Percentiles rank a stretch among this genome's conserved stretches.
Conservation (phyloP, 2,113 vertebrate species). For the Tragelaphus imberbis region DNA sequence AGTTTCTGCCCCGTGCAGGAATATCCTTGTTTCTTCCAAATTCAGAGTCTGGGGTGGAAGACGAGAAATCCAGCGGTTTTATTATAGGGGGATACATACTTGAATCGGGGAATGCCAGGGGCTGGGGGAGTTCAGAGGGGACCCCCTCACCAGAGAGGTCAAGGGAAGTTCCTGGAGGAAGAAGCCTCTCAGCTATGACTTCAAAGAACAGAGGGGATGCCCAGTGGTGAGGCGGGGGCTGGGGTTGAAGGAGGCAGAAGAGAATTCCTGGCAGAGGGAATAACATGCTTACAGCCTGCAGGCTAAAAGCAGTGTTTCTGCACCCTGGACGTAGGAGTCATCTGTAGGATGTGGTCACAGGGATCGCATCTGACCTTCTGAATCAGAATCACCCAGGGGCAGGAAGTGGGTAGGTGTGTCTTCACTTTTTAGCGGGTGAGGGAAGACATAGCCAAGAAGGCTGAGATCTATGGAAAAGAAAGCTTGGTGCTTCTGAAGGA, state of each 20-base stretch:
- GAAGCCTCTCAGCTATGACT: too few species aligned
- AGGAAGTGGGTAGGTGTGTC: neutral
- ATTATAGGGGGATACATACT: neutral
- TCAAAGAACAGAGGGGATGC: neutral
- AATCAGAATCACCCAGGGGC: neutral
- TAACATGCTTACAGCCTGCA: neutral
- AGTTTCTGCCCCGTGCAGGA: neutral
- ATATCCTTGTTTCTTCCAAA: fast-evolving
- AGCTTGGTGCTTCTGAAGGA: neutral
- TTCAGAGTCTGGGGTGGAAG: neutral
- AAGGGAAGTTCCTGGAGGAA: neutral
- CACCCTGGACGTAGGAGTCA: fast-evolving
- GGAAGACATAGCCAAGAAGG: too few species aligned
- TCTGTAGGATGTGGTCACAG: neutral
- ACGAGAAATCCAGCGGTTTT: fast-evolving
- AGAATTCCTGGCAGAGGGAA: neutral
- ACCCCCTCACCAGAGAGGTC: fast-evolving
- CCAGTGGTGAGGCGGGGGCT: too few species aligned
- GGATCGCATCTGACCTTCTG: neutral
- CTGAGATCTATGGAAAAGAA: neutral
- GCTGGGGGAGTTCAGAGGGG: neutral
- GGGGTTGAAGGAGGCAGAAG: neutral
- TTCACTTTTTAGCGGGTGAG: neutral
- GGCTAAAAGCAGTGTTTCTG: too few species aligned
- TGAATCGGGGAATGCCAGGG: neutral